Evolutionary conservation across 2,888 invertebrate genomes (phyloP), one percentile per base, ranked within the genome.

Genomic region (Cordilura impudica): DNA sequence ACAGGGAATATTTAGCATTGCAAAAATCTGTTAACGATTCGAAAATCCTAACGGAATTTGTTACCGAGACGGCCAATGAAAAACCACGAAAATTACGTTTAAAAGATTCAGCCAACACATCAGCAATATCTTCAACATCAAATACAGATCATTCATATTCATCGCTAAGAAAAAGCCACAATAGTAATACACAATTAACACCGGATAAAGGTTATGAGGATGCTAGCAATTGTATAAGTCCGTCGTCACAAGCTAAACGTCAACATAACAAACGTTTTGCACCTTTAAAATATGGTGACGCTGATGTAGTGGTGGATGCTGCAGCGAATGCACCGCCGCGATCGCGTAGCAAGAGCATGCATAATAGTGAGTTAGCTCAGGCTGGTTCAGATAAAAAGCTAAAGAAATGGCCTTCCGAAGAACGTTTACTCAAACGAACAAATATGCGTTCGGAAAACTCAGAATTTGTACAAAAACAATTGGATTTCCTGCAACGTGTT

Each of bases 21-120:
- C 92, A 94, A 81, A 93, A 93, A 29, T 92, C 94, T 12, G 93
- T 93, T 21, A 93, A 92, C 85, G 93, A 94, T 84, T 94, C 94
- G 0, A 93, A 94, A 85, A 92, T 94, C 56, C 91, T 93, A 49
- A 91, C 90, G 83, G 92, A 92, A 86, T 93, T 91, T 85, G 92
- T 91, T 14, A 91, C 90, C 79, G 85, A 93, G n/a, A 91, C 82
- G 12, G 73, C 81, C n/a, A 75, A 89, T 49, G 91, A 89, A 72
- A 91, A 91, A 83, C 83, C 61, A 6, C 73, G 82, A n/a, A 83
- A 82, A 49, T 80, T 84, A 0, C 39, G 67, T 18, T 16, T 47
- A 6, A 75, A 75, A 18, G 75, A 75, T n/a, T 39, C 29, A 7
- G 81, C 83, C 0, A 71, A 58, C 18, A 43, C 26, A 12, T 19